These are phyloP conservation scores for Aplysina aerophoba DNA, from an alignment of 37 sponge, comb jelly and placozoan genomes.

Conservation along the genomic window DNA sequence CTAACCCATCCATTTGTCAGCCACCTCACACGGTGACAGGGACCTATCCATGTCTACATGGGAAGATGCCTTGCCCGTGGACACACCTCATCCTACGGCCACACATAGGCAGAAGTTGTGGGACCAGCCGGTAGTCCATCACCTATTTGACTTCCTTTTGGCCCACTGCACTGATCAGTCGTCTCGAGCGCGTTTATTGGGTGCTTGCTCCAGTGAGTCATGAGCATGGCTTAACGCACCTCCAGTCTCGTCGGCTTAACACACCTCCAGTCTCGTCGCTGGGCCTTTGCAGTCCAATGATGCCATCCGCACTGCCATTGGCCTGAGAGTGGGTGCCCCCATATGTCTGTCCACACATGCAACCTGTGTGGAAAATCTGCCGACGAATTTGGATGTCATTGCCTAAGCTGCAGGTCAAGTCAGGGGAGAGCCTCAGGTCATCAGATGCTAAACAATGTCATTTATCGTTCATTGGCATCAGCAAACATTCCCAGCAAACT, in stretches of 20 bases:
- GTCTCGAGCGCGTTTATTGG: slow-evolving; percentile 14
- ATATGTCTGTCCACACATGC: neutral
- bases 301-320: slow-evolving; percentile 8
- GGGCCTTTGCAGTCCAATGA: slow-evolving; percentile 27
- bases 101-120: slow-evolving; percentile 35
- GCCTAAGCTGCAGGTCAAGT: slow-evolving; percentile 13
- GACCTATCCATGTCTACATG: neutral
- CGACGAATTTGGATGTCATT: neutral
- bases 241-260: slow-evolving; percentile 5
- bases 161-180: neutral
- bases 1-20: slow-evolving; percentile 15
- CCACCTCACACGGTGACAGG: neutral
- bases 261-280: too few relatives aligned
- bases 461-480: neutral
- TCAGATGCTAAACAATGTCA: slow-evolving; percentile 4
- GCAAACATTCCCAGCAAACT: neutral
- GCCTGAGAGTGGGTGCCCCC: slow-evolving; percentile 16
- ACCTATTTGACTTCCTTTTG: neutral
- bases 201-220: neutral
- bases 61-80: slow-evolving; percentile 9
- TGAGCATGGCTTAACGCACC: slow-evolving; percentile 20
- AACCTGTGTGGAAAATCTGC: neutral
- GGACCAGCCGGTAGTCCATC: slow-evolving; percentile 13
- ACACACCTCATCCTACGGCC: slow-evolving; percentile 9
- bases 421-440: neutral